phyloP scores from a whole-genome alignment of 2,113 vertebrate genomes.

The Tachycineta bicolor region DNA sequence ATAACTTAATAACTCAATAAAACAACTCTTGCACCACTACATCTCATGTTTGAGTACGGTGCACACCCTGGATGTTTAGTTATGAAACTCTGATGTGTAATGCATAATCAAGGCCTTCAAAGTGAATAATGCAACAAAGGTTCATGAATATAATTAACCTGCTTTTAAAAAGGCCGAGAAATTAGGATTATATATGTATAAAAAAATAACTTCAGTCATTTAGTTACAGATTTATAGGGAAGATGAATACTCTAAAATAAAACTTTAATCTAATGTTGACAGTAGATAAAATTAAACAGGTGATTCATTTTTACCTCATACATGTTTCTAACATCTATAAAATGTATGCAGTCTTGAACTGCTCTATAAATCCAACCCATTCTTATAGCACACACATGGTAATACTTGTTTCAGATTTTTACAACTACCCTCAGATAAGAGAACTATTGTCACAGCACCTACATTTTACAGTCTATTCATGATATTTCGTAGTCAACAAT shows the following conservation, averaged over 20 bases:
- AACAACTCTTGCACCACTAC: no score
- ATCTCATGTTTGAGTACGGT: neutral
- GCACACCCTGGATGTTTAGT: neutral
- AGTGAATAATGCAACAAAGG: conserved; percentile 26
- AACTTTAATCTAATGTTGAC: conserved; percentile 28
- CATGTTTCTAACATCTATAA: conserved; percentile 4
- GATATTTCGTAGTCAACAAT: conserved; percentile 37
- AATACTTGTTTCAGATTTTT: conserved; percentile 22
- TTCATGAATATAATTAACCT: conserved; percentile 24
- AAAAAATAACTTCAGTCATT: neutral
- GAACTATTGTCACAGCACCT: neutral
- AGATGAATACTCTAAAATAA: conserved; percentile 26
- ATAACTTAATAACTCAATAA: no score
- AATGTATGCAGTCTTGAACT: neutral
- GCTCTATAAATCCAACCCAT: neutral
- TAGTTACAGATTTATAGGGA: neutral
- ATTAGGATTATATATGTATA: neutral
- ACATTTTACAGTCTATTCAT: conserved; percentile 1
- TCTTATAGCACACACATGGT: neutral
- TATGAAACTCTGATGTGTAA: conserved; percentile 5
- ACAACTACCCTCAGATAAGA: neutral
- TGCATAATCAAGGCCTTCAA: conserved; percentile 8
- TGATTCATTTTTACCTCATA: conserved; percentile 37
- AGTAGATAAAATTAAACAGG: conserved; percentile 45
- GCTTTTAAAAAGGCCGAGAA: neutral